Percentiles rank a stretch among this genome's conserved stretches.
These are phyloP conservation scores for Scolopax bukidnonensis DNA, from an alignment of 2,797 vertebrate genomes.

Conservation along the genomic window DNA sequence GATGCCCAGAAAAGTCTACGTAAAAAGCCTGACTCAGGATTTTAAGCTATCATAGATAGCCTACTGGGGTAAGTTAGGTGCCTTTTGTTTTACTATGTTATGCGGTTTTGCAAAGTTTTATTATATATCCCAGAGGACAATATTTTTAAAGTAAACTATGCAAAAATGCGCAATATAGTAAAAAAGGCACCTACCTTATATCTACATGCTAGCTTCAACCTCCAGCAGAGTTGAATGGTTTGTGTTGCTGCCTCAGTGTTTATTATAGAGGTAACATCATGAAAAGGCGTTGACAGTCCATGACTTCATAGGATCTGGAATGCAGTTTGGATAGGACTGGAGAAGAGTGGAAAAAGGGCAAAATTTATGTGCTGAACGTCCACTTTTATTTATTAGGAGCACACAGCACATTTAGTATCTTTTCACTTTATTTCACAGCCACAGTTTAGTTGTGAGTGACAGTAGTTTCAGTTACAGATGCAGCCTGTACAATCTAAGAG, in stretches of 20 bases:
- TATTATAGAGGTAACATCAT: conserved; percentile 39
- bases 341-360: conserved; percentile 21
- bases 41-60: background rate
- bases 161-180: conserved; percentile 73
- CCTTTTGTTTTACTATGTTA: conserved; percentile 73
- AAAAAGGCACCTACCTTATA: conserved; percentile 63
- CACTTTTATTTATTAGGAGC: background rate
- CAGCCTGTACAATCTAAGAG: background rate
- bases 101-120: conserved; percentile 69
- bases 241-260: conserved; percentile 48
- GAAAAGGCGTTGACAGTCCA: conserved; percentile 41
- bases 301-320: conserved; percentile 50
- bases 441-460: background rate
- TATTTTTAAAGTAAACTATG: conserved; percentile 63
- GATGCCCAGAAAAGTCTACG: background rate
- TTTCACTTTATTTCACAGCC: background rate
- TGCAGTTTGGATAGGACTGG: conserved; percentile 33
- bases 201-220: conserved; percentile 49
- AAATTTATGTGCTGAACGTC: background rate
- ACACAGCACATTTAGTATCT: background rate
- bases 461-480: background rate
- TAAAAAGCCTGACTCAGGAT: background rate
- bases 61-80: conserved; percentile 36
- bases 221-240: conserved; percentile 32
- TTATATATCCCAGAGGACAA: conserved; percentile 59